Base-by-base conservation (phyloP, 1,140 invertebrate species). In the Heliconius nattereri region DNA sequence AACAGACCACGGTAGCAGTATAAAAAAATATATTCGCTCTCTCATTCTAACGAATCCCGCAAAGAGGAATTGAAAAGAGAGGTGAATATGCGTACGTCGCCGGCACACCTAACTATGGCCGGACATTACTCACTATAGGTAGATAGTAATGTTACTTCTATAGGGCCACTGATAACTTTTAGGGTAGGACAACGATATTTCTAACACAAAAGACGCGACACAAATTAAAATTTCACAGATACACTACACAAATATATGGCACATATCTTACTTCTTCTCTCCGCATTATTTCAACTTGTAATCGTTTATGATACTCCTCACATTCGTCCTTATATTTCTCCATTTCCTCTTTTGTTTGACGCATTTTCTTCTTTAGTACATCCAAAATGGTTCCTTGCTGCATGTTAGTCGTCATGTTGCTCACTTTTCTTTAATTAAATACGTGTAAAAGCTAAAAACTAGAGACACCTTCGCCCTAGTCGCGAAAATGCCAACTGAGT, bases 331-430 rank as follows among this genome's bases (percentile, higher is more conserved):
- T 99, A 95, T 98, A 98, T 94, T 98, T 97, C 94, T 99, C 98
- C 97, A 98, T 98, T 96, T 99, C 99, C 93, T 99, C 98, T 95
- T 99, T 99, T 82, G 99, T 98, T 93, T 98, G 98, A 87, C 98
- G 96, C 99, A 99, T 99, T 97, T 99, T 99, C 96, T 99, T 99
- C 96, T 99, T 99, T 85, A 99, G 96, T 87, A 99, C 98, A 95
- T 99, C 98, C 90, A 99, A 96, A 84, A 99, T 96, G 87, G 97
- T 97, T 88, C 97, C 97, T 88, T 96, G 96, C 91, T 96, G 97
- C 95, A 97, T 96, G 95, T 97, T 97, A 88, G 97, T 96, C 95
- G 97, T 97, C 97, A 98, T 98, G 95, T 96, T 90, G 89, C 87
- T 81, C 87, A 92, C 88, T 93, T 91, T 88, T 66, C 3, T 66